Evolutionary conservation across 2,113 vertebrate species (phyloP).

Genomic region (Gasterosteus aculeatus): DNA sequence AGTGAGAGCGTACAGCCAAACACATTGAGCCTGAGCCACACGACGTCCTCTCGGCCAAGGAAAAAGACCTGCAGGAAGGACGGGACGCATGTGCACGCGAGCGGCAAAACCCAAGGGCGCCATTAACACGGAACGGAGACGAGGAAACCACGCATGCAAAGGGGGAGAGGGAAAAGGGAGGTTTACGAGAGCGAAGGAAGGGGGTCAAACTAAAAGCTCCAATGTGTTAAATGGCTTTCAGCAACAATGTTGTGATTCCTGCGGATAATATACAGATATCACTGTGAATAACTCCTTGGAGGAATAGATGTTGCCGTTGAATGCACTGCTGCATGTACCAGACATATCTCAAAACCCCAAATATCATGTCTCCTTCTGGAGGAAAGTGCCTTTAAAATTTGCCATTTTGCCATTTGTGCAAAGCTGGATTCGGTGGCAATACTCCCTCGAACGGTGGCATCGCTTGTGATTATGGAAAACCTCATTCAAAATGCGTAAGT

Average conservation of each 20-base stretch:
- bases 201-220: neutral
- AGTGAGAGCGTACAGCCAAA: neutral
- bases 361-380: neutral
- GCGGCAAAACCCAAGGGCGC: neutral
- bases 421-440: constrained; percentile 10
- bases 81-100: neutral
- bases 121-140: neutral
- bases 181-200: neutral
- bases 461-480: constrained; percentile 44
- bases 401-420: constrained; percentile 2
- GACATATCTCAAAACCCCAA: neutral
- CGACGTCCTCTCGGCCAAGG: neutral
- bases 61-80: neutral
- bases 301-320: neutral
- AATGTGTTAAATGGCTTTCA: neutral
- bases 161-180: neutral
- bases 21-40: neutral
- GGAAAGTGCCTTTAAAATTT: constrained; percentile 1
- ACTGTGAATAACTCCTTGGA: neutral
- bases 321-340: constrained; percentile 5
- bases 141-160: neutral
- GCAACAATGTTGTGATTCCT: neutral
- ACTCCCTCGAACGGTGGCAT: constrained; percentile 30
- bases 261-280: neutral
- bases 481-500: constrained; percentile 51